These are phyloP conservation scores for Fringilla coelebs DNA, from an alignment of 2,797 vertebrate genomes.

Conservation along the genomic window DNA sequence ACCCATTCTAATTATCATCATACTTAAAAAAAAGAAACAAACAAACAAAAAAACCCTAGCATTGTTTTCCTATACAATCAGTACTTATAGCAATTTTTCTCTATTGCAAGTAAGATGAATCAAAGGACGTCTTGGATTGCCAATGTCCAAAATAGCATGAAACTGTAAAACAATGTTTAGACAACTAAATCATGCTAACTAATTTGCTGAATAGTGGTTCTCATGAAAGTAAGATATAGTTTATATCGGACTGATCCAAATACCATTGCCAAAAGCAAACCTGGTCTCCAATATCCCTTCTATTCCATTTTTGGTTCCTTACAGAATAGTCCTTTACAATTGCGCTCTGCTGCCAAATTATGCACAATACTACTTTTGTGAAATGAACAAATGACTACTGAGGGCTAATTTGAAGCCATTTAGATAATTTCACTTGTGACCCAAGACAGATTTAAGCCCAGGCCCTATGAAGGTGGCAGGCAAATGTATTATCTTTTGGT, in stretches of 20 bases:
- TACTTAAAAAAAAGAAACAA: not conserved
- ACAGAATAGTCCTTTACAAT: not conserved
- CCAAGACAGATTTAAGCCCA: conserved; percentile 22
- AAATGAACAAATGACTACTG: conserved; percentile 14
- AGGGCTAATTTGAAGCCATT: conserved; percentile 34
- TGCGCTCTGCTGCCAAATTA: conserved; percentile 12
- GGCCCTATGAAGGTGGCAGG: not conserved
- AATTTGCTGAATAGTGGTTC: not conserved
- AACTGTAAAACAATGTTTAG: not conserved
- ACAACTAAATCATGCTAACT: not conserved
- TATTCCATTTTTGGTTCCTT: not conserved
- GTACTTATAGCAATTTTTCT: not conserved
- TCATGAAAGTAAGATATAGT: not conserved
- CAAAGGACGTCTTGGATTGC: not conserved
- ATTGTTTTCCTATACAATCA: not conserved
- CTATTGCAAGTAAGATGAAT: not conserved
- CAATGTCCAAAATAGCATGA: not conserved
- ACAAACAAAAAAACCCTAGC: not conserved
- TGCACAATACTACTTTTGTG: not conserved
- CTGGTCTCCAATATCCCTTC: not conserved
- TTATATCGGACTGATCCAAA: not conserved
- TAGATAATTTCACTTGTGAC: conserved; percentile 41
- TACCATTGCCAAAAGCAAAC: not conserved
- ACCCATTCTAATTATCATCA: not conserved
- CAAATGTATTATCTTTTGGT: conserved; percentile 30